Conservation (phyloP, 2,888 invertebrate species). For the Drosophila limbata region DNA sequence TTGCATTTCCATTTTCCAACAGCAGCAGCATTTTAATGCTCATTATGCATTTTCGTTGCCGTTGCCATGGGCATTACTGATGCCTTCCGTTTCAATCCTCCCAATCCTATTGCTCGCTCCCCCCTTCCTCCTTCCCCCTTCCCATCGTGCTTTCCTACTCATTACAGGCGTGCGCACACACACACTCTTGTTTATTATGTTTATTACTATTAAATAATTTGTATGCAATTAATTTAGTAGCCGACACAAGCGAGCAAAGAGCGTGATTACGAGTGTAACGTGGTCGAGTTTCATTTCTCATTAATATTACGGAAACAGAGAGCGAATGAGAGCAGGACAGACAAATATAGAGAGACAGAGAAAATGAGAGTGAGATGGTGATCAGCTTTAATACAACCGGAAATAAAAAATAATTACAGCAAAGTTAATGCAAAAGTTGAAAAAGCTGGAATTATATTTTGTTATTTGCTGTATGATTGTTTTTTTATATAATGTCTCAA, state of each 20-base stretch:
- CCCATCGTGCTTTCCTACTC: conserved; percentile 9
- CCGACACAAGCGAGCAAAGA: conserved; percentile 42
- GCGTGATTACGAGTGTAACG: conserved; percentile 37
- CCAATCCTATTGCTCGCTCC: conserved; percentile 4
- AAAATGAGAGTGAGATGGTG: conserved; percentile 1
- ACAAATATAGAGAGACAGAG: neutral
- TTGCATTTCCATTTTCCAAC: conserved; percentile 71
- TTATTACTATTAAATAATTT: conserved; percentile 81
- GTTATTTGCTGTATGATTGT: too few relatives aligned
- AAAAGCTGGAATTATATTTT: neutral
- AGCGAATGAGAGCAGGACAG: conserved; percentile 2
- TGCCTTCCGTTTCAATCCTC: conserved; percentile 23
- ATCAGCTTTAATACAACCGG: conserved; percentile 35
- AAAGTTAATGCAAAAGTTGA: neutral
- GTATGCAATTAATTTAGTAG: conserved; percentile 80
- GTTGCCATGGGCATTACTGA: conserved; percentile 60
- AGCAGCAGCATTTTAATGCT: conserved; percentile 75
- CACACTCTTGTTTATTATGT: conserved; percentile 71
- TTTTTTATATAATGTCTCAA: too few relatives aligned
- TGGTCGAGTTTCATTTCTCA: conserved; percentile 56
- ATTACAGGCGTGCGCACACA: conserved; percentile 31
- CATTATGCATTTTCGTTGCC: conserved; percentile 79
- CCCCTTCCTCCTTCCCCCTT: neutral
- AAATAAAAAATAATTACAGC: conserved; percentile 31
- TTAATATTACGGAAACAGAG: conserved; percentile 23